These are phyloP conservation scores for Drosophila putrida DNA, from an alignment of 2,888 invertebrate species.

Conservation along the genomic window DNA sequence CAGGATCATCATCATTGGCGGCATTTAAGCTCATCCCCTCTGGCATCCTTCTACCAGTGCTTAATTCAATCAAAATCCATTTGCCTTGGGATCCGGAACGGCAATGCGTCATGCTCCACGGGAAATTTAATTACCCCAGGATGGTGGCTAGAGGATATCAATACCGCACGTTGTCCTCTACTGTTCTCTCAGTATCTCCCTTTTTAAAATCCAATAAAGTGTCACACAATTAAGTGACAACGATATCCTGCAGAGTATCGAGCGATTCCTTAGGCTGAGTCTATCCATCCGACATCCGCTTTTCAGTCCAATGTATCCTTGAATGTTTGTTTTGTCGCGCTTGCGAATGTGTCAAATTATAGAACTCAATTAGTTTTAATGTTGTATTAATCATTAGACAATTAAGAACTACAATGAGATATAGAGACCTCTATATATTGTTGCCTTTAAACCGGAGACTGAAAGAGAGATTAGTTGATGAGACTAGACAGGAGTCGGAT, in stretches of 20 bases:
- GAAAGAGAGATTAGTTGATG: neutral
- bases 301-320: conserved; percentile 2
- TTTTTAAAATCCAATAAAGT: conserved; percentile 83
- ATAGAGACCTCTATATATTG: neutral
- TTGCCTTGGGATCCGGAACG: conserved; percentile 33
- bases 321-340: conserved; percentile 37
- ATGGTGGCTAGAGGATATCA: conserved; percentile 17
- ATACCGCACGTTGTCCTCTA: conserved; percentile 31
- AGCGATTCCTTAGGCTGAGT: conserved; percentile 14
- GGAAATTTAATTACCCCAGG: conserved; percentile 78
- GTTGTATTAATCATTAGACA: conserved; percentile 56
- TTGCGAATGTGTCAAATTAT: conserved; percentile 45
- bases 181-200: conserved; percentile 37
- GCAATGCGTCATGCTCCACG: conserved; percentile 72
- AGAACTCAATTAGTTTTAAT: conserved; percentile 66
- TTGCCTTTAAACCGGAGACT: neutral
- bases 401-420: conserved; percentile 35
- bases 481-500: too few relatives aligned
- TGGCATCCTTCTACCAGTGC: conserved; percentile 44
- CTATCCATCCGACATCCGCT: conserved; percentile 5
- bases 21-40: conserved; percentile 50
- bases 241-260: conserved; percentile 70
- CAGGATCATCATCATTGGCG: conserved; percentile 65
- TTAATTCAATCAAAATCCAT: conserved; percentile 80
- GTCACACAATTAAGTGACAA: conserved; percentile 79